Evolutionary conservation across 2,113 vertebrate species (phyloP).

Genomic region (Orcinus orca): DNA sequence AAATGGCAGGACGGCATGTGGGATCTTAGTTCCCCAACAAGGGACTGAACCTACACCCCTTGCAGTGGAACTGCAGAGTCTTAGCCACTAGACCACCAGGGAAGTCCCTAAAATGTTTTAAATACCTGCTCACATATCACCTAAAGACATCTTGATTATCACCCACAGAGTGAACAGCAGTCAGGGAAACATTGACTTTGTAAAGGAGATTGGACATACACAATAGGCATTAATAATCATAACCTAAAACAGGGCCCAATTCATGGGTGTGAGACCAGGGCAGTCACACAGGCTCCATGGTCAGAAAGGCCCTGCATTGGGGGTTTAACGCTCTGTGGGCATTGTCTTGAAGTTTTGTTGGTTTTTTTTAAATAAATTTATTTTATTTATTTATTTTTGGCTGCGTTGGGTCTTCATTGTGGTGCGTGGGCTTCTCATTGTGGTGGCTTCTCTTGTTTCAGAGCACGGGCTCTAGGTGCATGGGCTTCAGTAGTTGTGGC

Average conservation of each 20-base stretch:
- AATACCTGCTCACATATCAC: neutral
- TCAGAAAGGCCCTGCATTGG: neutral
- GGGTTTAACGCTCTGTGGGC: neutral
- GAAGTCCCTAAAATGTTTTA: neutral
- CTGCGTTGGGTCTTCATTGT: too few species aligned
- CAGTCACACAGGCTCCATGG: neutral
- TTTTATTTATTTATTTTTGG: too few species aligned
- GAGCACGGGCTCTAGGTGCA: too few species aligned
- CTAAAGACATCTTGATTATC: neutral
- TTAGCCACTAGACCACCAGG: neutral
- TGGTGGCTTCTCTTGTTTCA: too few species aligned
- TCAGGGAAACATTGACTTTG: neutral
- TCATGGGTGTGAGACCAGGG: neutral
- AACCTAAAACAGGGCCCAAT: too few species aligned
- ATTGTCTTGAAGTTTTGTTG: neutral
- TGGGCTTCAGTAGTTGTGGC: too few species aligned
- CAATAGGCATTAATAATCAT: accelerated
- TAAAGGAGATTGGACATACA: accelerated
- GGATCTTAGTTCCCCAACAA: neutral
- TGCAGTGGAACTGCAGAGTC: too few species aligned
- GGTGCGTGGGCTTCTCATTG: too few species aligned
- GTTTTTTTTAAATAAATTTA: too few species aligned
- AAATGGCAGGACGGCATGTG: neutral
- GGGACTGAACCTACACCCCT: neutral
- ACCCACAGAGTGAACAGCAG: neutral